Base-by-base conservation (phyloP, 2,888 invertebrate genomes). In the Sarcophaga carnaria region DNA sequence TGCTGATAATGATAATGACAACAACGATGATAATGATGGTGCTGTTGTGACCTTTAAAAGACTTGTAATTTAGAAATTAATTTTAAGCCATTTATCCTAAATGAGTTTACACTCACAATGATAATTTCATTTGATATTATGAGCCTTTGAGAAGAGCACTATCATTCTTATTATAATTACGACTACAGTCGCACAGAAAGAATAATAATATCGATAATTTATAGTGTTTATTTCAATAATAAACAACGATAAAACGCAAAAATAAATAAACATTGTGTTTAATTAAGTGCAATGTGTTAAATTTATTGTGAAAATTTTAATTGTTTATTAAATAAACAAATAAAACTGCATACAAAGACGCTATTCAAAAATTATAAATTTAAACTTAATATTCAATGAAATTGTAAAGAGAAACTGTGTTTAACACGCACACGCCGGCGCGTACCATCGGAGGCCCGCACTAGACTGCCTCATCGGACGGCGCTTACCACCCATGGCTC, bases 1-100 rank as follows among this genome's bases (percentile, higher is more conserved):
- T 37, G 37, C 37, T 54, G 62, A 60, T 27, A 62, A 62, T 27
- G 6, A 70, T 12, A 54, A 54, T 63, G n/a, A 10, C 6, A 22
- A 37, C n/a, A 49, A 27, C 74, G 62, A 25, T 74, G 25, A 37
- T 70, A 37, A 71, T 71, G 54, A 66, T 64, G 54, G 66, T 69
- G 78, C n/a, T 22, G 62, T 17, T 62, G 62, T 27, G 59, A 27
- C 47, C 22, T 66, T 54, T 60, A 64, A 54, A 27, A 49, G 64
- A 4, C n/a, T 64, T 69, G 54, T 62, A 60, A 67, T 80, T 74
- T 74, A 27, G 47, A 75, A 62, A 69, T 67, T 69, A 62, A 69
- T 75, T 67, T 69, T 11, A 8, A 62, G 47, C 17, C 17, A 75
- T 75, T 75, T 60, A 14, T 67, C 49, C 72, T 12, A 74, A 63